A percentile compares a stretch with the other conserved stretches of the same genome.
These are phyloP conservation scores for Delia radicum DNA, from an alignment of 1,140 invertebrate species.

Conservation along the genomic window DNA sequence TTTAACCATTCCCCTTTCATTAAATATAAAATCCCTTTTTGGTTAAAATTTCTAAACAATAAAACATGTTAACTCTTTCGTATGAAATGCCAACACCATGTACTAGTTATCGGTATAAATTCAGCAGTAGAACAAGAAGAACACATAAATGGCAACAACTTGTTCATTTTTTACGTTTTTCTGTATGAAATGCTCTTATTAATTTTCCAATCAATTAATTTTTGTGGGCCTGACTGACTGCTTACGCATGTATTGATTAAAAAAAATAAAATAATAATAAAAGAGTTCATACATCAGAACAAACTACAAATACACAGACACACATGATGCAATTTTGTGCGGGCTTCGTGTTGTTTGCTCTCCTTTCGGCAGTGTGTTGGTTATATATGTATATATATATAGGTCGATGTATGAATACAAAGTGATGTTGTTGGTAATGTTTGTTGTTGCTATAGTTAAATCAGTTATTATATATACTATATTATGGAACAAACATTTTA, in stretches of 20 bases:
- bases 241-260: not conserved
- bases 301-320: not conserved
- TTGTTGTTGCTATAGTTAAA: not conserved
- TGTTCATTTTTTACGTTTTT: not conserved
- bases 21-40: no score
- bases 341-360: not conserved
- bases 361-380: not conserved
- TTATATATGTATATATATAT: not conserved
- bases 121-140: no score
- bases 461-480: not conserved
- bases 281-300: not conserved
- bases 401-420: not conserved
- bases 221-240: not conserved
- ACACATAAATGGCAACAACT: no score
- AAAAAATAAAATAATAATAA: not conserved
- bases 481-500: not conserved
- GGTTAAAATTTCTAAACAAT: no score
- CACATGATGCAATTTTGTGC: not conserved
- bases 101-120: no score
- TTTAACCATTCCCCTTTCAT: no score
- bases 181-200: not conserved
- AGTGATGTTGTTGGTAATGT: not conserved
- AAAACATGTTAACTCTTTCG: no score
- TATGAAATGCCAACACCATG: no score
- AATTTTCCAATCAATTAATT: slow-evolving; percentile 2